A percentile compares a stretch with the other conserved stretches of the same genome.
phyloP scores from a whole-genome alignment of 2,113 vertebrate genomes.

The Osmerus eperlanus region DNA sequence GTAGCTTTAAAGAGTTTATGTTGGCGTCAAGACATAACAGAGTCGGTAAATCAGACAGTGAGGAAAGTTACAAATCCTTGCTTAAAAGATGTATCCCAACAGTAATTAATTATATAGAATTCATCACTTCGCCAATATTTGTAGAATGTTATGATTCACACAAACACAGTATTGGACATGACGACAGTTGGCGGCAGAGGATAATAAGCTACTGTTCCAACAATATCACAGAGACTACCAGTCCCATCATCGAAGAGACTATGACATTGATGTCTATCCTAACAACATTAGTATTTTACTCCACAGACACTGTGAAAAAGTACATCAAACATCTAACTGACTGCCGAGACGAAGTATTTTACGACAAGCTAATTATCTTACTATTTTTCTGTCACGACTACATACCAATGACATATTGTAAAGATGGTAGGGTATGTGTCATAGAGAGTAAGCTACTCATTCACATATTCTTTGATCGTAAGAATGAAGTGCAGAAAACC shows the following conservation, averaged over 20 bases:
- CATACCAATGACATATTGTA: not conserved
- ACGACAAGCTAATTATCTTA: slow-evolving; percentile 3
- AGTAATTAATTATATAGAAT: slow-evolving; percentile 5
- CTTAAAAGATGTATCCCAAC: slow-evolving; percentile 5
- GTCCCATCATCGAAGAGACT: not conserved
- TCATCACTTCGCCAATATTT: not conserved
- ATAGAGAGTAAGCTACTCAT: slow-evolving; percentile 6
- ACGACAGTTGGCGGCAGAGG: slow-evolving; percentile 1
- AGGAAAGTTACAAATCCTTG: not conserved
- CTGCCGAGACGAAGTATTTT: not conserved
- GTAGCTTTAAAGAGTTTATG: not conserved
- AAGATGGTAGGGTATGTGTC: not conserved
- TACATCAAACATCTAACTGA: slow-evolving; percentile 2
- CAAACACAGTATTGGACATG: not conserved
- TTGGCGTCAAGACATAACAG: not conserved
- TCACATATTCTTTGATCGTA: not conserved
- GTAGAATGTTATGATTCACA: not conserved
- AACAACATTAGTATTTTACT: slow-evolving; percentile 1
- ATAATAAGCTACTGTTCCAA: not conserved
- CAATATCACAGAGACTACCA: slow-evolving; percentile 1
- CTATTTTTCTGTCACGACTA: slow-evolving; percentile 3
- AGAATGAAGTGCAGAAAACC: slow-evolving; percentile 4
- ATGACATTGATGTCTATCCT: not conserved
- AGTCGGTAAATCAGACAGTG: not conserved
- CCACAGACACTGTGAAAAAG: not conserved